Percentiles rank a stretch among this genome's conserved stretches.
Conservation (phyloP, 2,888 invertebrate species). For the Drosophila atroscutellata region DNA sequence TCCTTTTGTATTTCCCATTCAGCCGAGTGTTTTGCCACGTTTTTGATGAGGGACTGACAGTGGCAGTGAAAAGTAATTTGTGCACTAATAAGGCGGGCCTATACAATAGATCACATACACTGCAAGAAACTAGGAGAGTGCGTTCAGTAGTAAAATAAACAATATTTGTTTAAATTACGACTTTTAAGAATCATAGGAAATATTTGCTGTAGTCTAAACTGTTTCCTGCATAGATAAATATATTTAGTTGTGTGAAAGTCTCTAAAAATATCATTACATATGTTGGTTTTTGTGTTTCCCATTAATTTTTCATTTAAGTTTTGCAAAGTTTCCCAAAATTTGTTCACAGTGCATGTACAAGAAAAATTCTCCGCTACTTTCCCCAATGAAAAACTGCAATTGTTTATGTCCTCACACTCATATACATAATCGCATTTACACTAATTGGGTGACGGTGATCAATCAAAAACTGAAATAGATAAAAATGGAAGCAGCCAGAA, state of each 20-base stretch:
- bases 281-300: rapidly evolving
- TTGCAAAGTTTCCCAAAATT: background rate
- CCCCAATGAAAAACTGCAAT: constrained; percentile 35
- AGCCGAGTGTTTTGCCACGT: constrained; percentile 74
- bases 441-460: constrained; percentile 81
- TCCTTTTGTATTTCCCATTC: constrained; percentile 64
- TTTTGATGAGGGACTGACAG: constrained; percentile 82
- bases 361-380: constrained; percentile 19
- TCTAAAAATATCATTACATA: background rate
- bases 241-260: background rate
- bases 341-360: constrained; percentile 39
- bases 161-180: background rate
- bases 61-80: constrained; percentile 81
- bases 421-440: constrained; percentile 78
- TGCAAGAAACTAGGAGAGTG: constrained; percentile 30
- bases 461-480: constrained; percentile 65
- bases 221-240: background rate
- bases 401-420: constrained; percentile 68
- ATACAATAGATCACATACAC: constrained; percentile 47
- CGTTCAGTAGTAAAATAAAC: background rate
- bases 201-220: background rate
- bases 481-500: constrained; percentile 14
- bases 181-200: background rate
- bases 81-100: constrained; percentile 67
- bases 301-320: background rate